Conservation (phyloP, 2,113 vertebrate genomes). For the Amphilophus citrinellus region DNA sequence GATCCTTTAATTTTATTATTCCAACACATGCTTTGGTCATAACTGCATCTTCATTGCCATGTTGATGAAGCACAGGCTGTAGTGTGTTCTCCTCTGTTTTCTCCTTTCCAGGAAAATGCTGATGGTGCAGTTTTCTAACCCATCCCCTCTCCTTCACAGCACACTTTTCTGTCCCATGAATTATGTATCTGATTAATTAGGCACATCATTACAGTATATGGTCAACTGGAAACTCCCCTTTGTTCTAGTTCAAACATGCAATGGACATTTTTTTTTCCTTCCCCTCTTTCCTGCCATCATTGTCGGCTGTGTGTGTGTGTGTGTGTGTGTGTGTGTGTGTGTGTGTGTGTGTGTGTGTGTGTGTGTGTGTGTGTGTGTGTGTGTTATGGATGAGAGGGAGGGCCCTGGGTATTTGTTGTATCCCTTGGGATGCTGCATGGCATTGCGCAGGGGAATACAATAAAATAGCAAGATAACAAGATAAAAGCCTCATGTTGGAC, state of each 20-base stretch:
- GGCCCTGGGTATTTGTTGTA: constrained; percentile 60
- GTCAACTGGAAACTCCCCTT: constrained; percentile 61
- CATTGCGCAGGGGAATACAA: constrained; percentile 64
- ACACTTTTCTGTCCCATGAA: constrained; percentile 60
- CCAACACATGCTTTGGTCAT: background rate
- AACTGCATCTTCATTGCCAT: background rate
- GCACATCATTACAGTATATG: constrained; percentile 57
- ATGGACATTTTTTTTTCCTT: background rate
- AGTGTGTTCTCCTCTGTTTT: constrained; percentile 9
- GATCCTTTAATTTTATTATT: constrained; percentile 12
- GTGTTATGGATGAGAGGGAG: constrained; percentile 62
- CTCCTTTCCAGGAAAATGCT: constrained; percentile 47
- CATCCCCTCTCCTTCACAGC: constrained; percentile 38
- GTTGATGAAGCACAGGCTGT: background rate
- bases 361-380: background rate
- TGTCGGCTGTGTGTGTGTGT: constrained; percentile 39
- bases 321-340: constrained; percentile 16
- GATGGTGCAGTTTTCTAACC: constrained; percentile 46
- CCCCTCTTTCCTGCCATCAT: constrained; percentile 18
- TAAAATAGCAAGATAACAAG: constrained; percentile 77
- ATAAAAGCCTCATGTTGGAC: constrained; percentile 72
- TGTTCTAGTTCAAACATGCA: constrained; percentile 68
- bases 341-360: background rate
- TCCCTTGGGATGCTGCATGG: constrained; percentile 58
- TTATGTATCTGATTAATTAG: constrained; percentile 76